Evolutionary conservation across 2,888 invertebrate genomes (phyloP), one percentile per base, ranked within the genome.

Genomic region (Lamproptera curius): DNA sequence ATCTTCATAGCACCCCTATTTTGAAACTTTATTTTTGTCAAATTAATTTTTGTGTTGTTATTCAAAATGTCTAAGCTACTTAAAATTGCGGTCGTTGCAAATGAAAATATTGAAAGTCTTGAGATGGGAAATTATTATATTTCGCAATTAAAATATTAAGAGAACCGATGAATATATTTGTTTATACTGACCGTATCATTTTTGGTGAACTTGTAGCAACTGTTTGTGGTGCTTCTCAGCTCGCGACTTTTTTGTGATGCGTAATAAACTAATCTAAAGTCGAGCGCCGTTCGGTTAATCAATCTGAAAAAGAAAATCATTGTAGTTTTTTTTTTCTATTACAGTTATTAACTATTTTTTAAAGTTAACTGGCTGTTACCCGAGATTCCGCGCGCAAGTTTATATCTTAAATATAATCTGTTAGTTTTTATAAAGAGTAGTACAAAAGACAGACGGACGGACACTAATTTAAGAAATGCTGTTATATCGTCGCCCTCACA

Each of bases 241-340:
- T 31, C 15, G 9, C 85, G 76, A 40, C 73, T 59, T 2, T 64
- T 60, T 35, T 76, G 67, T 1, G 77, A 70, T 1, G 92, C 90
- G 66, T 92, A 92, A 63, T 91, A 91, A 1, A 90, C 91, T 41
- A 93, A 73, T 39, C 90, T 87, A 35, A 90, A 76, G 2, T 88
- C 90, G 0, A n/a, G n/a, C 11, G 31, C 9, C 31, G 89, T 76
- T 42, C 83, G 79, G 36, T 89, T 72, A 41, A 91, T 63, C 55
- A 88, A 81, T 44, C 90, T 88, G 69, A 16, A 70, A 70, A 46
- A 2, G n/a, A 28, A 10, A 28, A 5, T 28, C 9, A 5, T 28
- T 9, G 4, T 23, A 23, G 23, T 6, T 23, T 4, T 8, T 6
- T 23, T 8, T 6, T 23, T 23, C 8, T 6, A 23, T 23, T 8